phyloP scores from a whole-genome alignment of 2,888 invertebrate species.

The Axea sp. region DNA sequence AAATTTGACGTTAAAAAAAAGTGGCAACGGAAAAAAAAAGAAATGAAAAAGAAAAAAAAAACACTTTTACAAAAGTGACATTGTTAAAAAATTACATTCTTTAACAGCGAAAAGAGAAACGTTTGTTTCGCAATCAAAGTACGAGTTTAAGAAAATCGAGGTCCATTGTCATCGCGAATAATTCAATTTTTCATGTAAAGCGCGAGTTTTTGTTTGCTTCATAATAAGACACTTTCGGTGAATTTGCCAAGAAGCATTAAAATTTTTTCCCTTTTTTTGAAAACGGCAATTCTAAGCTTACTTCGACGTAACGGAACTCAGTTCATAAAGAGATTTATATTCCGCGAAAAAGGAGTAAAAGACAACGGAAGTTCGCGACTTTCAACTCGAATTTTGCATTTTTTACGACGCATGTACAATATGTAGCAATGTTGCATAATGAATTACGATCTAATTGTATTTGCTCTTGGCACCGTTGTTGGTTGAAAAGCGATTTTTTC shows the following conservation, averaged over 20 bases:
- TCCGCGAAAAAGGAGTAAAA: constrained; percentile 21
- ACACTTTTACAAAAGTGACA: no score
- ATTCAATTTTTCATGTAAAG: no score
- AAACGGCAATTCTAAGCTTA: constrained; percentile 22
- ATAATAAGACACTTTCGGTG: constrained; percentile 3
- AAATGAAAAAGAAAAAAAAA: no score
- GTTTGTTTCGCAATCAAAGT: no score
- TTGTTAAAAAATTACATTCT: no score
- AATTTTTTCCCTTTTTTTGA: constrained; percentile 3
- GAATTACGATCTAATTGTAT: constrained; percentile 51
- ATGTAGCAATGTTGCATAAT: constrained; percentile 39
- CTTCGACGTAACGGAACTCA: constrained; percentile 12
- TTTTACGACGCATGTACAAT: constrained; percentile 30
- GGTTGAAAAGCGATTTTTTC: constrained; percentile 29
- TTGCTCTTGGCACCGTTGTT: constrained; percentile 39
- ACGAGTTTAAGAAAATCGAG: no score
- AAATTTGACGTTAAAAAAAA: no score
- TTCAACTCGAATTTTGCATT: constrained; percentile 22
- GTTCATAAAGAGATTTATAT: constrained; percentile 26
- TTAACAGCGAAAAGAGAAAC: no score
- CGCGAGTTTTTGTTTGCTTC: background rate
- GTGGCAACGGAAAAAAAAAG: no score
- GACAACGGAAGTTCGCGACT: constrained; percentile 26
- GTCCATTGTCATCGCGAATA: no score
- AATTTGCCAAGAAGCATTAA: constrained; percentile 10